A percentile compares a stretch with the other conserved stretches of the same genome.
Conservation (phyloP, 2,888 invertebrate species). For the Gisinianus flammeolus region DNA sequence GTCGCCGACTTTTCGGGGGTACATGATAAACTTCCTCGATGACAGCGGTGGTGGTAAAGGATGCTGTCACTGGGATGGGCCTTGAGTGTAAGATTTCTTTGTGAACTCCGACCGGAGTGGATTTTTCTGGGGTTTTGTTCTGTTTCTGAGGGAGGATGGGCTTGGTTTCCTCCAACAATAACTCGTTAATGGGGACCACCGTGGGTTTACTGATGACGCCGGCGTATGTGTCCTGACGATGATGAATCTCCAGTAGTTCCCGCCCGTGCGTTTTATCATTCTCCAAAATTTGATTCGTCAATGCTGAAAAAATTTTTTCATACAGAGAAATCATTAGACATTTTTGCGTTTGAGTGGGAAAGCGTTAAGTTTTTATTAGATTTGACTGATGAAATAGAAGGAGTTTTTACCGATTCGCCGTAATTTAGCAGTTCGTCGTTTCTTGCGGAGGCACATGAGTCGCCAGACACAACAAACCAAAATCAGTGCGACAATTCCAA, state of each 20-base stretch:
- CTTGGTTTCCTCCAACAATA: not conserved
- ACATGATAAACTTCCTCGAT: not conserved
- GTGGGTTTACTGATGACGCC: not conserved
- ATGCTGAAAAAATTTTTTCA: not conserved
- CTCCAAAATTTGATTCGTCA: not conserved
- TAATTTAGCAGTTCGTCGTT: not conserved
- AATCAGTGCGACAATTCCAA: not conserved
- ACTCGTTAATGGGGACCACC: not conserved
- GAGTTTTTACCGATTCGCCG: slow-evolving; percentile 11
- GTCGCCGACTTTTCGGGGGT: not conserved
- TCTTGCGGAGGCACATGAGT: not conserved
- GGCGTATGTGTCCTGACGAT: not conserved
- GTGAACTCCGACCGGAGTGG: not conserved
- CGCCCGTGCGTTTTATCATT: not conserved
- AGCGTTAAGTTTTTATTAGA: no score
- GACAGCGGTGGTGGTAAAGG: not conserved
- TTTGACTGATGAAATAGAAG: no score
- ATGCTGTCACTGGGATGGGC: not conserved
- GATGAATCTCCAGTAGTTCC: not conserved
- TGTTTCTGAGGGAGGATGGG: not conserved
- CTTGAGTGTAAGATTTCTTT: not conserved
- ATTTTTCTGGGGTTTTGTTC: not conserved
- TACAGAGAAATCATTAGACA: no score
- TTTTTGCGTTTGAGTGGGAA: no score
- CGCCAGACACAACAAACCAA: slow-evolving; percentile 14